A percentile compares a stretch with the other conserved stretches of the same genome.
Conservation (phyloP, 2,797 vertebrate species). For the Hapalemur alaotrensis region DNA sequence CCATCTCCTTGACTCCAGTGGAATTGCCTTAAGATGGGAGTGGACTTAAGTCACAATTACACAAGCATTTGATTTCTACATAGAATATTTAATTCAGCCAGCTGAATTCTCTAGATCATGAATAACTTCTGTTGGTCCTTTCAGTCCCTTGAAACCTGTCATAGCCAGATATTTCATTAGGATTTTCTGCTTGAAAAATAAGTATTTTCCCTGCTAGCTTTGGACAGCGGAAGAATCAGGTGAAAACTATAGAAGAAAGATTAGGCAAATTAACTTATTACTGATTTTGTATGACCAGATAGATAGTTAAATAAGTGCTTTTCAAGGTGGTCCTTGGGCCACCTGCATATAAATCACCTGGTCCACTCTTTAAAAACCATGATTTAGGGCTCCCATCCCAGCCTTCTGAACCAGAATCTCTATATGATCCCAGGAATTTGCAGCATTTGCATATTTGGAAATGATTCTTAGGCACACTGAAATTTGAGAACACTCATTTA, state of each 20-base stretch:
- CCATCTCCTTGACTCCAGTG: background rate
- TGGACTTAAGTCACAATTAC: background rate
- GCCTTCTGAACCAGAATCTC: background rate
- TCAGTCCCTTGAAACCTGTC: background rate
- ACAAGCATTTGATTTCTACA: slow-evolving; percentile 32
- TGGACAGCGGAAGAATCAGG: slow-evolving; percentile 26
- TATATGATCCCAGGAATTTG: background rate
- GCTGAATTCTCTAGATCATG: background rate
- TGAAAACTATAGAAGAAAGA: slow-evolving; percentile 1
- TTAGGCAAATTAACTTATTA: slow-evolving; percentile 28
- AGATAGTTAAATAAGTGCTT: slow-evolving; percentile 10
- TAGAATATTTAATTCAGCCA: slow-evolving; percentile 13
- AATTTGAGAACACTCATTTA: background rate
- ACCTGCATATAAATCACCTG: background rate
- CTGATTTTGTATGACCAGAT: background rate
- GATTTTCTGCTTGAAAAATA: slow-evolving; percentile 49
- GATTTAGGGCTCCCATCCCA: background rate
- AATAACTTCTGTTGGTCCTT: background rate
- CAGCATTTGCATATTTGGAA: background rate
- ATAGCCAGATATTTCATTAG: slow-evolving; percentile 17
- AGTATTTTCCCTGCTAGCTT: slow-evolving; percentile 42
- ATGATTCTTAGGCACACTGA: background rate
- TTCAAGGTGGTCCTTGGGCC: background rate
- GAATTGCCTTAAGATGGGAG: background rate
- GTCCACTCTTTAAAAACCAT: background rate